Evolutionary conservation across 37 sponge, comb jelly and placozoan genomes (phyloP), one percentile per base, ranked within the genome.

Genomic region (Diacarnus erythraeanus): DNA sequence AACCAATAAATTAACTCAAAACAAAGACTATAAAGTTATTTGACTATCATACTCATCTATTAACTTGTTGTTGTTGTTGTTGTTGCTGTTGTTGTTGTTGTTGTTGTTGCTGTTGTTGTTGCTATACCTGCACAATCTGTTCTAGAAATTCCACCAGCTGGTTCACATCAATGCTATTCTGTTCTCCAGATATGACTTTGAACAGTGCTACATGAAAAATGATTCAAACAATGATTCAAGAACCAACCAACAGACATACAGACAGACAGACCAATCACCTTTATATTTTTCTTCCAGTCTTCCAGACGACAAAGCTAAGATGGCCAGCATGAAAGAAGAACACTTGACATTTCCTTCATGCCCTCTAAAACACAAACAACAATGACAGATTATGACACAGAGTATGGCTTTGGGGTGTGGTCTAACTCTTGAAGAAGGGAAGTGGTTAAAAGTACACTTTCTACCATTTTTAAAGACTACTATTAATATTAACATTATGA

Each of bases 261-360:
- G 26, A 10, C 27, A 30, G 65, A 64, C n/a, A n/a, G n/a, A n/a
- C n/a, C n/a, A 26, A 3, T 51, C 42, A 85, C 91, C 57, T 64
- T 80, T 84, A 42, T 84, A 59, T 47, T 90, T 90, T 25, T 85
- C 91, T 8, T 90, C 85, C 37, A 90, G 81, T 51, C 80, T 81
- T 6, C 74, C 77, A 0, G 69, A n/a, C 20, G 82, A 82, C 57
- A 90, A 26, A 10, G 71, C 63, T 9, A 90, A 58, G 35, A 81
- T 39, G 9, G 74, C 81, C 27, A 77, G 25, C 40, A 77, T 44
- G 59, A 66, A 77, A 9, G 82, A 41, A 9, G 58, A 42, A 51
- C 77, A 65, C 21, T 21, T 72, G 20, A 88, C 74, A 23, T 23
- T 41, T 0, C 88, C 88, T 15, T 33, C 38, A 43, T 82, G 83